Percentiles rank a stretch among this genome's conserved stretches.
Evolutionary conservation across 1,140 invertebrate genomes (phyloP).

Genomic region (Galleria mellonella): DNA sequence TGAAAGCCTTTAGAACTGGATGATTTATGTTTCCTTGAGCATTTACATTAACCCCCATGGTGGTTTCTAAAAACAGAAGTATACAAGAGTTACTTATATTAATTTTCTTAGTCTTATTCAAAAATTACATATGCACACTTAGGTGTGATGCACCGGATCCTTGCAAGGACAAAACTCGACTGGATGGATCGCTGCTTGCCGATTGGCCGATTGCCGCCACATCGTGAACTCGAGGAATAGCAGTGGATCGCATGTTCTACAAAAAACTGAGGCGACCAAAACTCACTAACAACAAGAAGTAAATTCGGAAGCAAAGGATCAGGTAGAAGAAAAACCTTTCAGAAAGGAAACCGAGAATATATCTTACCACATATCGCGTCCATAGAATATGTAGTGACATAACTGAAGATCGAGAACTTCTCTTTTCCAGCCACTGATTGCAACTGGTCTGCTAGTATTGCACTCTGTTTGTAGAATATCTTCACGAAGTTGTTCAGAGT

Average conservation of each 20-base stretch:
- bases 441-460: conserved; percentile 6
- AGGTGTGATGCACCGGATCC: too few species aligned
- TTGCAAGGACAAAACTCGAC: too few species aligned
- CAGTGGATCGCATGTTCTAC: too few species aligned
- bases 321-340: too few species aligned
- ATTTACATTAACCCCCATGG: conserved; percentile 9
- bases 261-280: too few species aligned
- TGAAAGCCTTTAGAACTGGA: conserved; percentile 10
- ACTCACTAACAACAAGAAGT: too few species aligned
- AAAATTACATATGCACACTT: too few species aligned
- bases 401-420: conserved; percentile 12
- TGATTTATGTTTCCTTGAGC: conserved; percentile 5
- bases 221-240: too few species aligned
- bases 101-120: too few species aligned
- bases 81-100: too few species aligned
- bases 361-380: conserved; percentile 15
- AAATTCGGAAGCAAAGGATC: too few species aligned
- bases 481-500: conserved; percentile 11
- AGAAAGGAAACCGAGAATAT: neutral
- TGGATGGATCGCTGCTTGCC: too few species aligned
- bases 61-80: conserved; percentile 12
- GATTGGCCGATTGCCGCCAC: neutral
- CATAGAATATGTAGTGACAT: conserved; percentile 14
- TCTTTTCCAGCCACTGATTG: conserved; percentile 1
- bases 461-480: conserved; percentile 12